Evolutionary conservation across 2,113 vertebrate genomes (phyloP).

Genomic region (Smithornis capensis): DNA sequence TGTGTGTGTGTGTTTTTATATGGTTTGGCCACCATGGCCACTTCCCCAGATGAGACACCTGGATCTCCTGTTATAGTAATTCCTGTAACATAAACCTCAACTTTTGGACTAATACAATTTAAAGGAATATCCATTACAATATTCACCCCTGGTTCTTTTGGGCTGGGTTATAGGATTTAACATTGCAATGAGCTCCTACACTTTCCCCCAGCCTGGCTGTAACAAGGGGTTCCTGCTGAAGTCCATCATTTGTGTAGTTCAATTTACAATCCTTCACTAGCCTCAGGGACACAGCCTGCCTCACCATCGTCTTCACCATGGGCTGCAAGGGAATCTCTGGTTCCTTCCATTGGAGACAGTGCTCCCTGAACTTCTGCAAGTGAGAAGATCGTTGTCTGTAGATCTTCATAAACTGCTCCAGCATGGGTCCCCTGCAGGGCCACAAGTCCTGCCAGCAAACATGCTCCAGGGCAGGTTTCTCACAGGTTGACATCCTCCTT

Average conservation of each 20-base stretch:
- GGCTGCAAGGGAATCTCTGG: background rate
- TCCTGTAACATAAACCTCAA: background rate
- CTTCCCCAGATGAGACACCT: too few relatives aligned
- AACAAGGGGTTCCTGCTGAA: background rate
- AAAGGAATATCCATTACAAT: background rate
- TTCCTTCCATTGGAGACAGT: background rate
- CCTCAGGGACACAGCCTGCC: background rate
- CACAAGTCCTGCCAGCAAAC: background rate
- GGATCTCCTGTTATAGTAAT: background rate
- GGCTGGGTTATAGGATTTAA: background rate
- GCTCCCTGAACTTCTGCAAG: background rate
- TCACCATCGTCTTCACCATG: background rate
- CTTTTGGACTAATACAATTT: fast-evolving
- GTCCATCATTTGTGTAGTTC: fast-evolving
- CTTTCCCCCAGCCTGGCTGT: background rate
- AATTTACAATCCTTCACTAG: background rate
- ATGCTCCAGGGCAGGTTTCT: background rate
- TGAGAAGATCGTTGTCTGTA: background rate
- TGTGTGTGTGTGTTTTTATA: too few relatives aligned
- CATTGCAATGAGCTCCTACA: background rate
- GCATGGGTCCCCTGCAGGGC: background rate
- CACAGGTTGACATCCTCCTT: background rate
- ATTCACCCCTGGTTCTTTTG: background rate
- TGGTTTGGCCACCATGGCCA: too few relatives aligned
- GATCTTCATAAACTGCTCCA: background rate